Percentiles rank a stretch among this genome's conserved stretches.
These are phyloP conservation scores for Anoplophora glabripennis DNA, from an alignment of 1,140 invertebrate species.

Conservation along the genomic window DNA sequence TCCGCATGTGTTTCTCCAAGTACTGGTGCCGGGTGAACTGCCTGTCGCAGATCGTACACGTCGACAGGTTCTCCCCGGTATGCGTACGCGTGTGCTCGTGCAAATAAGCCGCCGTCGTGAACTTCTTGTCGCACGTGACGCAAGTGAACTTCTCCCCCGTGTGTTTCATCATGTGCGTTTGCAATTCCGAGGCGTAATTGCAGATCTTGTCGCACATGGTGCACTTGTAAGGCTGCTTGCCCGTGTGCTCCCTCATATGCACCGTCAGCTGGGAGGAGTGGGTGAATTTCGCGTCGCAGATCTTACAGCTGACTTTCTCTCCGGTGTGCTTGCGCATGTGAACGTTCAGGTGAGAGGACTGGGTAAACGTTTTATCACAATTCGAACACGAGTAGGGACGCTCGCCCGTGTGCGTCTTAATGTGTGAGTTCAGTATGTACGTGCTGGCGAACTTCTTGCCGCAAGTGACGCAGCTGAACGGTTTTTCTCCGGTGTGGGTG, in stretches of 20 bases:
- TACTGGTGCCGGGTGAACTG: constrained; percentile 50
- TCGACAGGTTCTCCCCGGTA: constrained; percentile 43
- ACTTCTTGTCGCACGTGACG: constrained; percentile 45
- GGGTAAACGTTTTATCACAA: constrained; percentile 67
- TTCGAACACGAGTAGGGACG: constrained; percentile 64
- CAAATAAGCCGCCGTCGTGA: constrained; percentile 42
- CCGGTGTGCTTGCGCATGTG: constrained; percentile 57
- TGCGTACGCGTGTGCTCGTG: constrained; percentile 37
- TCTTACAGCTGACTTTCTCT: constrained; percentile 49
- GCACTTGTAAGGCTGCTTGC: constrained; percentile 67
- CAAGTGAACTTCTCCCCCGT: constrained; percentile 65
- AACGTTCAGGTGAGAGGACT: constrained; percentile 63
- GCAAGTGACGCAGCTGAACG: constrained; percentile 54
- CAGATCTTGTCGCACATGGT: constrained; percentile 66
- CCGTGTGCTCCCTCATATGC: constrained; percentile 68
- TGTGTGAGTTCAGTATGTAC: constrained; percentile 52
- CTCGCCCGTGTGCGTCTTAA: constrained; percentile 53
- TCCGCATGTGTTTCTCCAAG: constrained; percentile 49
- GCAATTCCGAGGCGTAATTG: constrained; percentile 77
- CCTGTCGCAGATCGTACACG: constrained; percentile 54
- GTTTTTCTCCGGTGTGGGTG: constrained; percentile 59
- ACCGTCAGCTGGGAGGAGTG: constrained; percentile 60
- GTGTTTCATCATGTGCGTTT: constrained; percentile 76
- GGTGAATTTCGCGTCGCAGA: constrained; percentile 57
- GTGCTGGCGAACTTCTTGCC: constrained; percentile 55